These are phyloP conservation scores for Musca domestica DNA, from an alignment of 1,140 invertebrate genomes.

Conservation along the genomic window DNA sequence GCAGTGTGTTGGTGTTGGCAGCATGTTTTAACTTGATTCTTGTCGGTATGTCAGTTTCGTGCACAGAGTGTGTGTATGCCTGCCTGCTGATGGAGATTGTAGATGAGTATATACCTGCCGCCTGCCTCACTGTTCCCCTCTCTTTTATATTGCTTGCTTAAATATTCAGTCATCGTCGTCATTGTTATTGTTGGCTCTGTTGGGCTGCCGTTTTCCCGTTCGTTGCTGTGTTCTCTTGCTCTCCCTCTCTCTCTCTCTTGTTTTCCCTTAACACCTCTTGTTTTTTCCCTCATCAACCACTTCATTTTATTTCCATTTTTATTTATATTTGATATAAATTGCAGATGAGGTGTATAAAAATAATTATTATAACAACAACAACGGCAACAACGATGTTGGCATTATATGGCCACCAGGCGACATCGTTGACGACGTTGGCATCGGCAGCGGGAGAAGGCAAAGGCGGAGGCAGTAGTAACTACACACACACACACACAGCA, in stretches of 20 bases:
- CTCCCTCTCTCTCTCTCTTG: too few species aligned
- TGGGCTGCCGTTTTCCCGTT: not conserved
- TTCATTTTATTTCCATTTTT: conserved; percentile 17
- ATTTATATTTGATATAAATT: conserved; percentile 30
- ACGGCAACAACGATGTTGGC: not conserved
- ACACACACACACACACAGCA: not conserved
- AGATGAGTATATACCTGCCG: not conserved
- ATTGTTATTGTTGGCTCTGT: not conserved
- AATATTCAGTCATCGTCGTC: not conserved
- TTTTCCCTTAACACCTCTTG: not conserved
- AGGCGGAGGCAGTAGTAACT: too few species aligned
- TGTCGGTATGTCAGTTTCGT: not conserved
- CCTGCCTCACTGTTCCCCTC: not conserved
- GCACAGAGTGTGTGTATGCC: not conserved
- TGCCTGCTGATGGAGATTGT: not conserved
- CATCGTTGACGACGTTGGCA: not conserved
- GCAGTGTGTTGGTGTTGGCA: conserved; percentile 13
- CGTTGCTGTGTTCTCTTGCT: not conserved
- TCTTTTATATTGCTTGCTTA: conserved; percentile 16
- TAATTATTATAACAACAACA: conserved; percentile 24
- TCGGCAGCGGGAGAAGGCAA: not conserved
- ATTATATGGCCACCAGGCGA: not conserved
- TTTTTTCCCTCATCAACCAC: not conserved
- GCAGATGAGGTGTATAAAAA: conserved; percentile 30
- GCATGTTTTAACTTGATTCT: conserved; percentile 12